A percentile compares a stretch with the other conserved stretches of the same genome.
Conservation (phyloP, 2,113 vertebrate genomes). For the Herpailurus yagouaroundi region DNA sequence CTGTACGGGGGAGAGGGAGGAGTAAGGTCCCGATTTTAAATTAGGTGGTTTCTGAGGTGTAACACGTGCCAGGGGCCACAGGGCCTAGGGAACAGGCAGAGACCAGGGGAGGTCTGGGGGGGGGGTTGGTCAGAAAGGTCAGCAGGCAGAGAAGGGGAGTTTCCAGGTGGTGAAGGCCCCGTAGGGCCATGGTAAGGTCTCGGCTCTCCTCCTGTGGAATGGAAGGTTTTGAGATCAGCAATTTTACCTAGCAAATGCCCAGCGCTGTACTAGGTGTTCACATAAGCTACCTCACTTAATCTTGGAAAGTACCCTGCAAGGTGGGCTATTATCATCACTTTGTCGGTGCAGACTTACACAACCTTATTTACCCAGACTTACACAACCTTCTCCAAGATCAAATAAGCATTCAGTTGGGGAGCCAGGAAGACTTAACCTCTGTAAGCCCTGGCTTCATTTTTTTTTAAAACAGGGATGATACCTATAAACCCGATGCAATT, state of each 20-base stretch:
- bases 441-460: not conserved
- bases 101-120: not conserved
- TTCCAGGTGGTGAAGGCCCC: not conserved
- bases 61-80: too few species aligned
- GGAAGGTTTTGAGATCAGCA: slow-evolving; percentile 6
- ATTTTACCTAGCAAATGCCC: not conserved
- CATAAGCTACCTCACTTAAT: not conserved
- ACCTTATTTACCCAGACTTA: not conserved
- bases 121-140: not conserved
- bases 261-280: not conserved
- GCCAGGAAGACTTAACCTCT: not conserved
- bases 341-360: not conserved
- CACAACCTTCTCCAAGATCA: not conserved
- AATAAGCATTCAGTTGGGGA: not conserved
- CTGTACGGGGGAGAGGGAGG: accelerated
- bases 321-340: not conserved
- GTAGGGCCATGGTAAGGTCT: not conserved
- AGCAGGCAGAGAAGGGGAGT: not conserved
- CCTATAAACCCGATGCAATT: not conserved
- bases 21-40: not conserved
- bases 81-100: not conserved
- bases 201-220: not conserved
- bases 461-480: not conserved
- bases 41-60: not conserved
- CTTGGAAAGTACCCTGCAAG: not conserved